A percentile compares a stretch with the other conserved stretches of the same genome.
Evolutionary conservation across 2,797 vertebrate genomes (phyloP).

Genomic region (Scyliorhinus canicula): DNA sequence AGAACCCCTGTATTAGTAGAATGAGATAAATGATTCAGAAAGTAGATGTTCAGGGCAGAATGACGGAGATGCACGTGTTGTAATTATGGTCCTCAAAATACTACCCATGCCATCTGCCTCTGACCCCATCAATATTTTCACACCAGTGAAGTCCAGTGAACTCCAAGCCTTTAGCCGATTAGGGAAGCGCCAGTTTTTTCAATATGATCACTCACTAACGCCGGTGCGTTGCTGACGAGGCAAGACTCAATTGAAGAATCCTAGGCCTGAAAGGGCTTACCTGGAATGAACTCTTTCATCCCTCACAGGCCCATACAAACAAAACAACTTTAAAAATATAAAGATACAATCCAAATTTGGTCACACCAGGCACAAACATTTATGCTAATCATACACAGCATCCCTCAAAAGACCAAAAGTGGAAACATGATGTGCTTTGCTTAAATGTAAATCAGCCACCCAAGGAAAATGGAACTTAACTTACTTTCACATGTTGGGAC

Average conservation of each 20-base stretch:
- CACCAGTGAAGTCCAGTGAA: neutral
- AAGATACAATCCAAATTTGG: neutral
- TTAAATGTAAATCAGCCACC: neutral
- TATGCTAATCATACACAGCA: neutral
- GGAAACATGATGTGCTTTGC: neutral
- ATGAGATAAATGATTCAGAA: neutral
- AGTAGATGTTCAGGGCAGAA: neutral
- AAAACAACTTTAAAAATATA: neutral
- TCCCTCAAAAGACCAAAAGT: neutral
- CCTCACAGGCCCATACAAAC: too few relatives aligned
- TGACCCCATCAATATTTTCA: neutral
- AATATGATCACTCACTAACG: neutral
- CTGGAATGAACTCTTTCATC: neutral
- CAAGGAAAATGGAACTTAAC: neutral
- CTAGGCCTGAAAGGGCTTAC: neutral
- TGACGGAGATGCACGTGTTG: neutral
- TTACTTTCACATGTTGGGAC: neutral
- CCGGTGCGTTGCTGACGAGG: neutral
- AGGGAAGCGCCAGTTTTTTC: neutral
- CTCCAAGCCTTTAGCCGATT: neutral
- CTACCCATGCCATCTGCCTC: too few relatives aligned
- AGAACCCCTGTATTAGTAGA: too few relatives aligned
- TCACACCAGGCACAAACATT: neutral
- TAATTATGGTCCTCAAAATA: neutral
- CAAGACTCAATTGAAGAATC: neutral